Conservation (phyloP, 2,113 vertebrate genomes). For the Otolemur garnettii region DNA sequence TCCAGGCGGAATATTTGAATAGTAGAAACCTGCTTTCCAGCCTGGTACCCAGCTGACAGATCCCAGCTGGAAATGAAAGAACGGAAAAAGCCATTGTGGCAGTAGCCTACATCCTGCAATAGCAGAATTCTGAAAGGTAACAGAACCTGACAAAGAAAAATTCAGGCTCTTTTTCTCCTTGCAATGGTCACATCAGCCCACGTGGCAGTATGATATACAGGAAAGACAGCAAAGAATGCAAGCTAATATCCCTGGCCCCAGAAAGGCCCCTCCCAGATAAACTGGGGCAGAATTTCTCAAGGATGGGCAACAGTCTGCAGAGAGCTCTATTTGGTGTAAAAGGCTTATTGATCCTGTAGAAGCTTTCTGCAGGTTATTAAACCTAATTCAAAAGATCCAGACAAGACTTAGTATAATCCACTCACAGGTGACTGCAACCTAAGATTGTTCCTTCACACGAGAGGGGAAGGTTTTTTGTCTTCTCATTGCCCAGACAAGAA, state of each 20-base stretch:
- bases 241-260: neutral
- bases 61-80: neutral
- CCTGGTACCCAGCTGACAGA: constrained; percentile 64
- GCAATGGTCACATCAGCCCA: neutral
- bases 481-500: neutral
- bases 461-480: neutral
- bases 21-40: constrained; percentile 32
- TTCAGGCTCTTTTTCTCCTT: neutral
- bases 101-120: neutral
- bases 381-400: constrained; percentile 60
- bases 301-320: neutral
- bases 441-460: neutral
- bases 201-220: neutral
- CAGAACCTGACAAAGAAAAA: constrained; percentile 48
- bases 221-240: neutral
- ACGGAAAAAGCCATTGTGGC: neutral
- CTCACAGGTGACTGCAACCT: neutral
- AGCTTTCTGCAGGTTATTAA: constrained; percentile 58
- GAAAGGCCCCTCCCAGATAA: neutral
- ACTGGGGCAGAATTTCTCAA: neutral
- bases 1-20: neutral
- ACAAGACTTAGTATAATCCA: constrained; percentile 33
- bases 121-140: constrained; percentile 38
- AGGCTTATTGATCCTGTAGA: constrained; percentile 58
- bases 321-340: neutral